Conservation (phyloP, 92 coral and sea anemone genomes). For the Hydrozoanthus gracilis region DNA sequence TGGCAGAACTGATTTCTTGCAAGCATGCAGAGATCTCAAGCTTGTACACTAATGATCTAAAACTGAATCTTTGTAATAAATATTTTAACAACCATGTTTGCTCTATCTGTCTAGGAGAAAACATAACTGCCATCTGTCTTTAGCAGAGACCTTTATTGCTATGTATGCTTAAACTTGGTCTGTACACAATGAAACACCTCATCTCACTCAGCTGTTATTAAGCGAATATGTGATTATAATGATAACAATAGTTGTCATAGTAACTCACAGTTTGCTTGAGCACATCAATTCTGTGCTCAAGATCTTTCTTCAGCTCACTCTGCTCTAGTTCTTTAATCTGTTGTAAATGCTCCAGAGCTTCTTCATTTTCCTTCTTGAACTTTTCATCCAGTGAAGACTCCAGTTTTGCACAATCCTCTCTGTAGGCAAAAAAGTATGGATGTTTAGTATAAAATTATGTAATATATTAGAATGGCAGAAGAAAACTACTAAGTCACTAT, state of each 20-base stretch:
- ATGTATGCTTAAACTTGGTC: too few relatives aligned
- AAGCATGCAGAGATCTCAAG: too few relatives aligned
- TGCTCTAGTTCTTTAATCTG: constrained; percentile 73
- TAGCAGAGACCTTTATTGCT: too few relatives aligned
- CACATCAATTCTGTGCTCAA: constrained; percentile 80
- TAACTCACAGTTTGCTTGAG: constrained; percentile 78
- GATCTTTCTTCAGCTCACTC: constrained; percentile 75
- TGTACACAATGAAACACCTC: too few relatives aligned
- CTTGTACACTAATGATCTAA: too few relatives aligned
- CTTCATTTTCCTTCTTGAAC: constrained; percentile 76
- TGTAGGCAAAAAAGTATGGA: constrained; percentile 10
- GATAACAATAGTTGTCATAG: neutral
- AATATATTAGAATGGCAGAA: neutral
- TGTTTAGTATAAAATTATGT: neutral
- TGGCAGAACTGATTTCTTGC: too few relatives aligned
- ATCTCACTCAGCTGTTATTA: neutral
- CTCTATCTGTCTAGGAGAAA: too few relatives aligned
- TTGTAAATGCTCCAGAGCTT: constrained; percentile 74
- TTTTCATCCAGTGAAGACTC: constrained; percentile 80
- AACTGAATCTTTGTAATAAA: too few relatives aligned
- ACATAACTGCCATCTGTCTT: too few relatives aligned
- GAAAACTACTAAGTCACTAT: neutral
- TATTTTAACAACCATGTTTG: too few relatives aligned
- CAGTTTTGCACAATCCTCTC: constrained; percentile 79
- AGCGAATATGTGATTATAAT: neutral